Conservation (phyloP, 2,113 vertebrate species). For the Microcebus jonahi region DNA sequence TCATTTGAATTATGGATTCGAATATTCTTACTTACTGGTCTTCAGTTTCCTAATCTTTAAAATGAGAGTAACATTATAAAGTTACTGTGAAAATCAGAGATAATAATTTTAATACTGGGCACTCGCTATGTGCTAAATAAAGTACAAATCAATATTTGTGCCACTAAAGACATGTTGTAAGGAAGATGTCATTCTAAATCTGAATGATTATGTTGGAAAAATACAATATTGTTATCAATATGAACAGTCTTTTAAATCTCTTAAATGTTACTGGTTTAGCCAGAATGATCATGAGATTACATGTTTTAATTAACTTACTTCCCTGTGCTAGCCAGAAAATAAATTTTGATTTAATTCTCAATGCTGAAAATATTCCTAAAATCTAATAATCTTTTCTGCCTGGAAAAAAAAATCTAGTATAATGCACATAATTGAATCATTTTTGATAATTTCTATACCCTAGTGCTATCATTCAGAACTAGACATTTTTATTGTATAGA, state of each 20-base stretch:
- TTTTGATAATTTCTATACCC: not conserved
- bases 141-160: constrained; percentile 32
- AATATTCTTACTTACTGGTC: not conserved
- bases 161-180: not conserved
- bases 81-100: not conserved
- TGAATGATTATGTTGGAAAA: constrained; percentile 26
- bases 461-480: not conserved
- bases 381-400: not conserved
- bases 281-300: constrained; percentile 32
- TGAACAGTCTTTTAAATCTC: constrained; percentile 12
- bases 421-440: not conserved
- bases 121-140: not conserved
- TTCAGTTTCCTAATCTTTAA: constrained; percentile 3
- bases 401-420: constrained; percentile 1
- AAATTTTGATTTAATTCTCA: constrained; percentile 55
- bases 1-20: constrained; percentile 2
- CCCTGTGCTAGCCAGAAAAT: constrained; percentile 1
- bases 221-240: constrained; percentile 8
- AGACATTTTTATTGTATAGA: not conserved
- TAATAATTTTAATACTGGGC: not conserved
- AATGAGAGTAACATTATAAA: not conserved
- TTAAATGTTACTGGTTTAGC: not conserved
- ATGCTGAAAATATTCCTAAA: constrained; percentile 28
- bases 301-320: constrained; percentile 46
- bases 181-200: not conserved